Evolutionary conservation across 2,113 vertebrate species (phyloP).

Genomic region (Sterna hirundo): DNA sequence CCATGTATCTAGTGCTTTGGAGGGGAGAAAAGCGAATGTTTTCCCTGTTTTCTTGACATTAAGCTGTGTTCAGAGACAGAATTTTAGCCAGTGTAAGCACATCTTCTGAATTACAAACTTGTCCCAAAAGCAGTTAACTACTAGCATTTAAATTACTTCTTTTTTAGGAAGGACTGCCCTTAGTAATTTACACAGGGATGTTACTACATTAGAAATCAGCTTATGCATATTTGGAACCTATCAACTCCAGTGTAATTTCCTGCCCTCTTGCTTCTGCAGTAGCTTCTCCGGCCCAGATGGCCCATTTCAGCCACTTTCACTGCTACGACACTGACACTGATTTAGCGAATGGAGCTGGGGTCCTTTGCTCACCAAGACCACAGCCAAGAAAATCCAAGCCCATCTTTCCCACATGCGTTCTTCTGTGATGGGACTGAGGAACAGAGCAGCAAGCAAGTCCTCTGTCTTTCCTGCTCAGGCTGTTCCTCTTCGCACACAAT

Average conservation of each 20-base stretch:
- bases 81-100: background rate
- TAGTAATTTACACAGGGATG: background rate
- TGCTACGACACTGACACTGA: accelerated
- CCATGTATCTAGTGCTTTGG: background rate
- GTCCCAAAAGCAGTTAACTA: background rate
- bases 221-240: accelerated
- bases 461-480: background rate
- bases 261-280: background rate
- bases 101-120: background rate
- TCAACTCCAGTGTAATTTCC: accelerated
- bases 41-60: background rate
- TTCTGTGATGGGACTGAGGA: background rate
- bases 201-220: too few relatives aligned
- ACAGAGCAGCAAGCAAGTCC: background rate
- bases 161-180: background rate
- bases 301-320: background rate
- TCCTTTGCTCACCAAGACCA: background rate
- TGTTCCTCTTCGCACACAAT: too few relatives aligned
- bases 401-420: too few relatives aligned
- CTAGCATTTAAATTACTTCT: background rate
- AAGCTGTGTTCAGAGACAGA: background rate
- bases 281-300: background rate
- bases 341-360: background rate
- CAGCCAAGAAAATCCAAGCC: background rate
- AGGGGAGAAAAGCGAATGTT: background rate